phyloP scores from a whole-genome alignment of 2,797 vertebrate species.

The Poecilia gillii region DNA sequence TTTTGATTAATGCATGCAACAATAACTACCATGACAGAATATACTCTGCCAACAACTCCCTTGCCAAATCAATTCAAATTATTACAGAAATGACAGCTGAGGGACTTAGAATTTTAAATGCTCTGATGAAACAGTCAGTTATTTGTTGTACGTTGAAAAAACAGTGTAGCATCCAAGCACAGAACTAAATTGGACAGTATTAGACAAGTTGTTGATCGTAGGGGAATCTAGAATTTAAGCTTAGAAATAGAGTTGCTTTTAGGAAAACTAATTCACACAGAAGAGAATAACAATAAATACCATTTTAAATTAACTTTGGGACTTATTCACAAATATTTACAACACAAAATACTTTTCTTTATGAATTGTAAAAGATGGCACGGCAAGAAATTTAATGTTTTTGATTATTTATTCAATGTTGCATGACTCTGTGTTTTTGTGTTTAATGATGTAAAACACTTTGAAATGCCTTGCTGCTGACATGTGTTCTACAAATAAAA shows the following conservation, averaged over 20 bases:
- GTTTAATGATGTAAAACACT: no score
- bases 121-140: neutral
- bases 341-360: neutral
- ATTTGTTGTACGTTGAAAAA: neutral
- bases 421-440: no score
- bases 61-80: constrained; percentile 34
- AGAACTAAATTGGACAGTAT: neutral
- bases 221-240: neutral
- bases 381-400: no score
- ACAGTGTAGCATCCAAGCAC: neutral
- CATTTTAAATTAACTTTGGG: neutral
- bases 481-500: no score
- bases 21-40: constrained; percentile 59
- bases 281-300: neutral
- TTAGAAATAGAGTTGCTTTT: neutral
- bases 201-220: neutral
- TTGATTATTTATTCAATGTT: no score
- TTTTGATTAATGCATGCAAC: constrained; percentile 59
- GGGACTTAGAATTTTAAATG: neutral
- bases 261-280: neutral
- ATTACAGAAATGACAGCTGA: neutral
- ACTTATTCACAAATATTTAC: neutral
- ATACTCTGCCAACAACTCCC: constrained; percentile 37
- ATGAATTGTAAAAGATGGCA: neutral
- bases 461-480: no score